Conservation (phyloP, 2,113 vertebrate genomes). For the Phylloscopus whistleri region DNA sequence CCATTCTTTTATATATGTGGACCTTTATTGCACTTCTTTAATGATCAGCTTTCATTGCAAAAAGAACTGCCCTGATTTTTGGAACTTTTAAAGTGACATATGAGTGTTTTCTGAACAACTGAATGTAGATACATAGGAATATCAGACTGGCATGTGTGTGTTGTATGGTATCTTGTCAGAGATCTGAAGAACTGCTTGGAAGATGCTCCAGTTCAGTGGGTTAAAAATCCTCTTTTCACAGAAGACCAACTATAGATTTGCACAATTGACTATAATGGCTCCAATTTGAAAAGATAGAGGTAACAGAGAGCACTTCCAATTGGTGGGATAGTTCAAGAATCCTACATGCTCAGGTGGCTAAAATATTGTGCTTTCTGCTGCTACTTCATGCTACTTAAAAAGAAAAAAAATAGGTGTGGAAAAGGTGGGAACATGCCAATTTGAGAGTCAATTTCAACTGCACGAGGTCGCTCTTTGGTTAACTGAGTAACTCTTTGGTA, state of each 20-base stretch:
- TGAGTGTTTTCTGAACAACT: not conserved
- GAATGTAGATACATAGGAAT: not conserved
- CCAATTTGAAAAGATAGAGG: slow-evolving; percentile 70
- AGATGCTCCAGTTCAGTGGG: slow-evolving; percentile 68
- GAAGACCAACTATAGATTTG: slow-evolving; percentile 66
- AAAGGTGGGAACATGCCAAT: slow-evolving; percentile 28
- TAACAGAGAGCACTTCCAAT: slow-evolving; percentile 66
- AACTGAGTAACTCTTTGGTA: not conserved
- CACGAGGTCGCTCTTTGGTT: slow-evolving; percentile 54
- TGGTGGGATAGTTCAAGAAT: slow-evolving; percentile 66
- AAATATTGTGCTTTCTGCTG: slow-evolving; percentile 65
- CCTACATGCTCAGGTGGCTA: slow-evolving; percentile 46
- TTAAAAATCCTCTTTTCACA: slow-evolving; percentile 69
- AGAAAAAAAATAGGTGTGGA: not conserved
- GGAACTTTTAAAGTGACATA: not conserved
- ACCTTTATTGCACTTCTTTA: not conserved
- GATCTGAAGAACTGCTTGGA: slow-evolving; percentile 24
- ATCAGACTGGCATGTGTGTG: not conserved
- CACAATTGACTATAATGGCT: slow-evolving; percentile 70
- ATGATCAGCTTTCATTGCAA: not conserved
- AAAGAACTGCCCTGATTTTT: not conserved
- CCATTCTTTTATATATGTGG: not conserved
- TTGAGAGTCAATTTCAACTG: slow-evolving; percentile 44
- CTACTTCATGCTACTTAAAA: slow-evolving; percentile 48
- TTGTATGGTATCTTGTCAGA: slow-evolving; percentile 17